Conservation (phyloP, 2,888 invertebrate genomes). For the Elegia similella region DNA sequence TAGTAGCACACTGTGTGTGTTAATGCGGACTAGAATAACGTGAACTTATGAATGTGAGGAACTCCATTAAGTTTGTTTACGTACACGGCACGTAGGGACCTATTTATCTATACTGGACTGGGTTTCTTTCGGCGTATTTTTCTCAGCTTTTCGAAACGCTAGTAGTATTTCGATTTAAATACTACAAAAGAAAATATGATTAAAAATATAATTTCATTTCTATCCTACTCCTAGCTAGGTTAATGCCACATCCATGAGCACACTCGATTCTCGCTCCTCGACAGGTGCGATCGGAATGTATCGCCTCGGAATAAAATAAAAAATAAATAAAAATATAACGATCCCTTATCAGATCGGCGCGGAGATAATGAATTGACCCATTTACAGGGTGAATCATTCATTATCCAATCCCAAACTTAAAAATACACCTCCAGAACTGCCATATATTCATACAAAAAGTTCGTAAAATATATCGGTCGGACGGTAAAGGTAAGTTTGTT, state of each 20-base stretch:
- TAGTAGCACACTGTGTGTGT: no score
- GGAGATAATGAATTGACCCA: slow-evolving; percentile 76
- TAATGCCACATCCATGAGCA: slow-evolving; percentile 38
- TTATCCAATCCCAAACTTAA: slow-evolving; percentile 39
- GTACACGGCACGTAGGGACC: no score
- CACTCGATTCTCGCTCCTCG: slow-evolving; percentile 30
- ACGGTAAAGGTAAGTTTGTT: slow-evolving; percentile 20
- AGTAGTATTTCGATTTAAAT: no score
- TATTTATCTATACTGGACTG: no score
- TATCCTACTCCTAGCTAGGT: no score
- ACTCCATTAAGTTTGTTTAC: no score
- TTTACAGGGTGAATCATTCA: slow-evolving; percentile 72
- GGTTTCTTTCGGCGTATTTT: no score
- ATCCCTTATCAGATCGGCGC: slow-evolving; percentile 71
- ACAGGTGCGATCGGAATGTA: slow-evolving; percentile 56
- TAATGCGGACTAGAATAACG: no score
- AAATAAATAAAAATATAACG: slow-evolving; percentile 59
- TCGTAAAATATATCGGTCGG: neutral
- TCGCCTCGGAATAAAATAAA: slow-evolving; percentile 51
- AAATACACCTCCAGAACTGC: slow-evolving; percentile 21
- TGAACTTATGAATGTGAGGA: no score
- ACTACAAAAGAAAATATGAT: no score
- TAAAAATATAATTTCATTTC: no score
- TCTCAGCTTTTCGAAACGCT: no score
- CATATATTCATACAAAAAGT: neutral